A percentile compares a stretch with the other conserved stretches of the same genome.
These are phyloP conservation scores for Gibbula magus DNA, from an alignment of 2,888 invertebrate species.

Conservation along the genomic window DNA sequence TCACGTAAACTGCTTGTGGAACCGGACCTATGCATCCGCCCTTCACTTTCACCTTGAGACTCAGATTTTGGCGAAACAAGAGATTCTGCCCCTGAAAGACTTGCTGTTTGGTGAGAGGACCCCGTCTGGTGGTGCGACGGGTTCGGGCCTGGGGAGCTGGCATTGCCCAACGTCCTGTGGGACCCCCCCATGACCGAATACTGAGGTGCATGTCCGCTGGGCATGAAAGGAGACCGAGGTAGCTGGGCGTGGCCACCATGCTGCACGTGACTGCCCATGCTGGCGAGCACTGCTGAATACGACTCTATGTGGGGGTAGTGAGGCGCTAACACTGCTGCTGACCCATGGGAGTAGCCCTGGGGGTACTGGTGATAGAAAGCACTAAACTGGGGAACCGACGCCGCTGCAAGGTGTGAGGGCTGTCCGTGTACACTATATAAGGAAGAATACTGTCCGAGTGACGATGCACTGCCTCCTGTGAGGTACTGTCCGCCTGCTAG, in stretches of 20 bases:
- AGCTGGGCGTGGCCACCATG: conserved; percentile 63
- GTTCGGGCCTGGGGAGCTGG: conserved; percentile 51
- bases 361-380: conserved; percentile 61
- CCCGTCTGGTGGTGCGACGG: conserved; percentile 26
- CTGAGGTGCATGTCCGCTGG: conserved; percentile 42
- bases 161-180: conserved; percentile 41
- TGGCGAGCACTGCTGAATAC: conserved; percentile 70
- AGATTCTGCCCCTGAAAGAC: conserved; percentile 15
- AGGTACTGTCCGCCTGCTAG: conserved; percentile 32
- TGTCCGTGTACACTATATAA: conserved; percentile 50
- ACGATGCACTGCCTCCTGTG: conserved; percentile 19
- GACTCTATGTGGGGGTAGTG: conserved; percentile 65
- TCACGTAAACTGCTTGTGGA: conserved; percentile 23
- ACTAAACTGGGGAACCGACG: conserved; percentile 55
- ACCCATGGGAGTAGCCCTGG: conserved; percentile 29
- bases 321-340: conserved; percentile 35
- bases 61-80: conserved; percentile 29
- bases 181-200: conserved; percentile 45
- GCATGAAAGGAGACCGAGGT: conserved; percentile 44
- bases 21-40: conserved; percentile 19
- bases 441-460: conserved; percentile 43
- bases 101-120: conserved; percentile 7
- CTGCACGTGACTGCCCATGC: conserved; percentile 67
- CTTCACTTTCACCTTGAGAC: conserved; percentile 18
- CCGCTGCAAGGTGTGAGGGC: conserved; percentile 41